phyloP scores from a whole-genome alignment of 2,113 vertebrate genomes.

The Astur gentilis region DNA sequence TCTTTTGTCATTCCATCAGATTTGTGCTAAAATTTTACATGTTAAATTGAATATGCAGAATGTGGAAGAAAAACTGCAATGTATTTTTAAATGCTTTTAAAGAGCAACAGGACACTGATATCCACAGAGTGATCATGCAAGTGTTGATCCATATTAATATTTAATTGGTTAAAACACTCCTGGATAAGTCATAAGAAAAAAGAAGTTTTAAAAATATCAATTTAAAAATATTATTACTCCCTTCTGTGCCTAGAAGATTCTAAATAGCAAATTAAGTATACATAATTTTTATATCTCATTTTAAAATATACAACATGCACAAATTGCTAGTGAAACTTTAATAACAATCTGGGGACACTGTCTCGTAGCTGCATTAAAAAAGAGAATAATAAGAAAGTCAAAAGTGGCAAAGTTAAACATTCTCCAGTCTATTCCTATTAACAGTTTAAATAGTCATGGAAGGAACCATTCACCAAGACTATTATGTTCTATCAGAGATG shows the following conservation, averaged over 20 bases:
- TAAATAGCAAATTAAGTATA: neutral
- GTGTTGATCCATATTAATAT: no score
- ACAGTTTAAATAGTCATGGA: neutral
- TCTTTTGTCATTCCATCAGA: neutral
- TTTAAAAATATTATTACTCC: neutral
- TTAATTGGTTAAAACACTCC: no score
- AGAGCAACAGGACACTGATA: neutral
- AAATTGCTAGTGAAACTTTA: neutral
- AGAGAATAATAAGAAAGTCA: neutral
- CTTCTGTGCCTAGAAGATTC: neutral
- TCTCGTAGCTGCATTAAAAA: neutral
- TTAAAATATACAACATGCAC: neutral
- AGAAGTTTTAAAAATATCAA: neutral
- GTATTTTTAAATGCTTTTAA: conserved; percentile 5
- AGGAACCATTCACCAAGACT: neutral
- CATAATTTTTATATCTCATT: neutral
- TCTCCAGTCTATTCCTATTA: neutral
- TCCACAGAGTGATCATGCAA: neutral
- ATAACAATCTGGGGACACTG: neutral
- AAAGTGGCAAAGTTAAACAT: neutral
- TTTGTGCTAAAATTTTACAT: neutral
- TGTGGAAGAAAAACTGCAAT: neutral
- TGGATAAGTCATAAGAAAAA: neutral
- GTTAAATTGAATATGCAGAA: neutral
- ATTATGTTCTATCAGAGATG: neutral